A percentile compares a stretch with the other conserved stretches of the same genome.
Conservation (phyloP, 2,797 vertebrate species). For the Furcifer pardalis region DNA sequence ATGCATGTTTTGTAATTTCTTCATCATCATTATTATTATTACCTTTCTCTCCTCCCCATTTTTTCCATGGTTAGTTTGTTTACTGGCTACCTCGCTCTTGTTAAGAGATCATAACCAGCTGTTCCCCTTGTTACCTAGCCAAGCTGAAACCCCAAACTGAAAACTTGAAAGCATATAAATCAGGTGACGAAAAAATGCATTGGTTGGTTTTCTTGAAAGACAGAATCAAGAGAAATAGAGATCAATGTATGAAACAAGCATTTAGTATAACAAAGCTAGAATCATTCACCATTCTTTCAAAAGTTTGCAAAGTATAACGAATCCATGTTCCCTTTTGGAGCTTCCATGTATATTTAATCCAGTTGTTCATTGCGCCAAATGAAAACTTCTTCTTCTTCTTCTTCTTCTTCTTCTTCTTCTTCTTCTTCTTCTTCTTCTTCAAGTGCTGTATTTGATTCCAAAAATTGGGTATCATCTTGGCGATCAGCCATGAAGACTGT, state of each 20-base stretch:
- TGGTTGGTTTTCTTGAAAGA: background rate
- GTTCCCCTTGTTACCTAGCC: conserved; percentile 67
- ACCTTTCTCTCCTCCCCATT: no score
- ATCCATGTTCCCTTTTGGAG: no score
- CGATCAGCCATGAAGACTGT: no score
- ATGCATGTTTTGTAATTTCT: conserved; percentile 70
- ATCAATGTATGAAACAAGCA: background rate
- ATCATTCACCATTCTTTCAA: background rate
- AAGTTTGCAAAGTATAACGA: no score
- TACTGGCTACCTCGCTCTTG: conserved; percentile 70
- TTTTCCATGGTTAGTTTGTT: conserved; percentile 67
- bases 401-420: no score
- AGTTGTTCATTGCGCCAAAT: no score
- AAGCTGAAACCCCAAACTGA: conserved; percentile 45
- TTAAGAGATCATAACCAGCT: conserved; percentile 74
- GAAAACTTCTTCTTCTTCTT: no score
- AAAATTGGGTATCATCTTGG: no score
- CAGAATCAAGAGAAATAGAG: background rate
- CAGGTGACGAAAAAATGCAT: background rate
- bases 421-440: no score
- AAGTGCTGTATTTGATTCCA: no score
- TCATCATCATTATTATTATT: conserved; percentile 13
- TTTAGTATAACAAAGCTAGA: background rate
- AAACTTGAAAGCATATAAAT: conserved; percentile 40
- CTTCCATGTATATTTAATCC: no score